phyloP scores from a whole-genome alignment of 2,113 vertebrate species.

The Campylomormyrus numenius region DNA sequence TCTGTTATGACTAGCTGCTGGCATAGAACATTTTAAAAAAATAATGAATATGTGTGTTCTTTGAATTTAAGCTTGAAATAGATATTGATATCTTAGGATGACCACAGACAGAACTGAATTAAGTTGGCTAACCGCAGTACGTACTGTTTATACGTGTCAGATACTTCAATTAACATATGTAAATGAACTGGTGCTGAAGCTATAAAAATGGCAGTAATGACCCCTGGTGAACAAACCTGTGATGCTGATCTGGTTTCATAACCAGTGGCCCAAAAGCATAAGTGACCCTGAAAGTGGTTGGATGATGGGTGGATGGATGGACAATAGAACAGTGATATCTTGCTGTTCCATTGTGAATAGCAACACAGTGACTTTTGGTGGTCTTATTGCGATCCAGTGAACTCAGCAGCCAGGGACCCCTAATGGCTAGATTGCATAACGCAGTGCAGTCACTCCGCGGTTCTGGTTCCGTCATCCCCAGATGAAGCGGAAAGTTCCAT shows the following conservation, averaged over 20 bases:
- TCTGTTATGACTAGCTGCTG: not conserved
- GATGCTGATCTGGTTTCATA: not conserved
- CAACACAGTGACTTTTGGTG: not conserved
- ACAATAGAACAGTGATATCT: not conserved
- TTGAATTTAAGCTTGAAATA: not conserved
- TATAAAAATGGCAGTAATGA: not conserved
- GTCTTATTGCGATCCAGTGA: not conserved
- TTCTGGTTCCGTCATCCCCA: conserved; percentile 39
- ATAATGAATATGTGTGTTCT: not conserved
- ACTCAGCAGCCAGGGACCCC: not conserved
- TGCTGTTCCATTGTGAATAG: not conserved
- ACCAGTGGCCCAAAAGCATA: not conserved
- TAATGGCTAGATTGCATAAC: not conserved
- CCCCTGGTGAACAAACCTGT: not conserved
- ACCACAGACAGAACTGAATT: not conserved
- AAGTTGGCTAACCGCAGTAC: not conserved
- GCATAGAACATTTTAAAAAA: not conserved
- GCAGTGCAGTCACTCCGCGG: not conserved
- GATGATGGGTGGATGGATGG: not conserved
- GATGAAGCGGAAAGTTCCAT: conserved; percentile 82
- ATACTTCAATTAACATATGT: not conserved
- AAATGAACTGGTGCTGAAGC: not conserved
- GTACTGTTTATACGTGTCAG: no score
- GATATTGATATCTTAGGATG: not conserved
- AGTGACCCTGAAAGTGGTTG: not conserved